phyloP scores from a whole-genome alignment of 1,140 invertebrate species.

The Neodiprion virginianus region DNA sequence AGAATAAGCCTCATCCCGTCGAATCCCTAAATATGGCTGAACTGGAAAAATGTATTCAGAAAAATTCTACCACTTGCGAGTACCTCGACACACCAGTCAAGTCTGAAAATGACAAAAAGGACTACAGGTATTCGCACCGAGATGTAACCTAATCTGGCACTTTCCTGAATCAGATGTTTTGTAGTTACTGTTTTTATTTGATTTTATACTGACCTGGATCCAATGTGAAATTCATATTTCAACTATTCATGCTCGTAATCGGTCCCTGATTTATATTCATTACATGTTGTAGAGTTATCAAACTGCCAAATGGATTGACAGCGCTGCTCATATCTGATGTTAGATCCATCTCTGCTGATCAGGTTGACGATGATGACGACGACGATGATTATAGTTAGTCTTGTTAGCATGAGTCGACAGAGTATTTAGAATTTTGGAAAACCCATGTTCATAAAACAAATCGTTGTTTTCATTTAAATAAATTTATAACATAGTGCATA shows the following conservation, averaged over 20 bases:
- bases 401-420: background rate
- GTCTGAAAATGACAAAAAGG: slow-evolving; percentile 67
- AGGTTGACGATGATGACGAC: slow-evolving; percentile 37
- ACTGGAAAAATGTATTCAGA: slow-evolving; percentile 6
- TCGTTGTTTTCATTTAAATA: too few relatives aligned
- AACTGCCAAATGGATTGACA: slow-evolving; percentile 71
- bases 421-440: background rate
- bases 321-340: slow-evolving; percentile 73
- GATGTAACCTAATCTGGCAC: background rate
- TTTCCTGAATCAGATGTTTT: slow-evolving; percentile 10
- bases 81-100: slow-evolving; percentile 60
- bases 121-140: slow-evolving; percentile 57
- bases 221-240: background rate
- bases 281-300: slow-evolving; percentile 65
- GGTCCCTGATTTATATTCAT: slow-evolving; percentile 15
- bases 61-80: slow-evolving; percentile 31
- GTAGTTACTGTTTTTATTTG: slow-evolving; percentile 18
- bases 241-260: background rate
- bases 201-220: slow-evolving; percentile 15
- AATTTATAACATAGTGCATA: too few relatives aligned
- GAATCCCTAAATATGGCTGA: background rate
- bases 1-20: background rate
- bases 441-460: too few relatives aligned
- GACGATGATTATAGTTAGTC: slow-evolving; percentile 33
- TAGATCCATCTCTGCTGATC: slow-evolving; percentile 21